Conservation (phyloP, 2,113 vertebrate genomes). For the Psephotus haematonotus region DNA sequence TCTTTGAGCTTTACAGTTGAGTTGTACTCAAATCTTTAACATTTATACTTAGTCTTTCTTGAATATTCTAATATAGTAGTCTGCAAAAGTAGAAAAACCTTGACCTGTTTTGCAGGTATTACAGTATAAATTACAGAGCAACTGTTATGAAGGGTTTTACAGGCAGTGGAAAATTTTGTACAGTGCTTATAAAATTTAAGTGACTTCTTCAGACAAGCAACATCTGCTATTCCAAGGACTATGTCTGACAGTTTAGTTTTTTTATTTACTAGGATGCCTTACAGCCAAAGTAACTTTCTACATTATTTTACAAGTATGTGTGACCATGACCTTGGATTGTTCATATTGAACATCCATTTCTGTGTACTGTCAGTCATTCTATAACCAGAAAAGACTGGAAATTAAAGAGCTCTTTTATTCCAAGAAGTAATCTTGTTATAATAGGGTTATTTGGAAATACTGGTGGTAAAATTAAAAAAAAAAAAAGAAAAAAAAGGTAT, state of each 20-base stretch:
- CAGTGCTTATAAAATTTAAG: not conserved
- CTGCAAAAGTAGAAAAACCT: not conserved
- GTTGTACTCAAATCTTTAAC: not conserved
- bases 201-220: not conserved
- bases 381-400: not conserved
- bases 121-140: not conserved
- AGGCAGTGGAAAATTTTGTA: not conserved
- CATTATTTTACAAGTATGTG: not conserved
- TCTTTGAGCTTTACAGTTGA: not conserved
- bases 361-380: not conserved
- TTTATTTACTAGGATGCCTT: not conserved
- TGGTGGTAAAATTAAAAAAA: not conserved
- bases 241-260: not conserved
- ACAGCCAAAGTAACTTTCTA: not conserved
- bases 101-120: not conserved
- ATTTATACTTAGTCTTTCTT: not conserved
- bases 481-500: accelerated
- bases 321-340: not conserved
- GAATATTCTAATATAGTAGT: not conserved
- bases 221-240: not conserved
- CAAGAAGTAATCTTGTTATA: not conserved
- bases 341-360: not conserved
- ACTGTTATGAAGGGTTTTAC: not conserved
- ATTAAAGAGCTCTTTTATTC: not conserved
- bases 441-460: not conserved